Conservation (phyloP, 2,888 invertebrate species). For the Cinara cedri region DNA sequence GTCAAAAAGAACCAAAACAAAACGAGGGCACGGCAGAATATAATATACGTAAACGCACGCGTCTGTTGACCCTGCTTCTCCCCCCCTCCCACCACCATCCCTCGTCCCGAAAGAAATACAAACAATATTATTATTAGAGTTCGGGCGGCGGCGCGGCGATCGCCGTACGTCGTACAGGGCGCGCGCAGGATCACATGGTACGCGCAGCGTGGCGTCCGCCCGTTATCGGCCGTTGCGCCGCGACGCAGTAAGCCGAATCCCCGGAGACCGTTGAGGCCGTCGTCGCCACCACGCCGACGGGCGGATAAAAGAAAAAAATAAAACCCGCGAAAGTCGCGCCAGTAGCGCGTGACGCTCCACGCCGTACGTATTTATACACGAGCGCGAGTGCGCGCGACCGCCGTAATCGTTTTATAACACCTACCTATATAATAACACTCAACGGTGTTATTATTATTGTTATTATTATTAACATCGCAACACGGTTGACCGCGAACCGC, state of each 20-base stretch:
- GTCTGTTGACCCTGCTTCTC: no score
- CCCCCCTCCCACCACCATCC: no score
- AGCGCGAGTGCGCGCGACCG: neutral
- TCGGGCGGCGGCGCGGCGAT: neutral
- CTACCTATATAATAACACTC: no score
- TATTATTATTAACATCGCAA: neutral
- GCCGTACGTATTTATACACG: slow-evolving; percentile 30
- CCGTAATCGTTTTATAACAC: no score
- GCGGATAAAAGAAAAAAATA: neutral
- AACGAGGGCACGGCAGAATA: no score
- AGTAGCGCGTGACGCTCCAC: neutral
- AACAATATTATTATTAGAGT: neutral
- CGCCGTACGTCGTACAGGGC: neutral
- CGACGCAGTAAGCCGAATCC: neutral
- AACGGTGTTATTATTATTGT: no score
- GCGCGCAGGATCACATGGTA: slow-evolving; percentile 25
- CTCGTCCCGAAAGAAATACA: no score
- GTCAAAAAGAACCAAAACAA: no score
- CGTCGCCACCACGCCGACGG: neutral
- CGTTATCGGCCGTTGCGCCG: neutral
- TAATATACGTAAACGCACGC: no score
- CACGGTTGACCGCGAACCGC: no score
- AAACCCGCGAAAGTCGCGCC: neutral
- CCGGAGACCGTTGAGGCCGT: slow-evolving; percentile 8
- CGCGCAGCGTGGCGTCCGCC: neutral